These are phyloP conservation scores for Etheostoma perlongum DNA, from an alignment of 2,797 vertebrate genomes.

Conservation along the genomic window DNA sequence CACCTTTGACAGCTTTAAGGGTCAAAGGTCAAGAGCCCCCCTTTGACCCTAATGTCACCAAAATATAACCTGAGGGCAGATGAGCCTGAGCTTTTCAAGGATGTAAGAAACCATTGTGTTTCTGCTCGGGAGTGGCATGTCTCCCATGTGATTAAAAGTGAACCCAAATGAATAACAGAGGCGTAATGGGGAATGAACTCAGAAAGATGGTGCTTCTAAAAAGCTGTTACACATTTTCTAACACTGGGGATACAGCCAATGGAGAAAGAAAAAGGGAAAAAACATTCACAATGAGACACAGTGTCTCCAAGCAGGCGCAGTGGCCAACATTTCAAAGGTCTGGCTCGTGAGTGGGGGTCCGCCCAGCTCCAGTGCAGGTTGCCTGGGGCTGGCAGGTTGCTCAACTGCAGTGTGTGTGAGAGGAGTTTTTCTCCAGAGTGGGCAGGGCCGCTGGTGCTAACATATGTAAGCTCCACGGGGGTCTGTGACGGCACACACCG, in stretches of 20 bases:
- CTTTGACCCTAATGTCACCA: constrained; percentile 66
- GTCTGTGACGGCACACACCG: constrained; percentile 59
- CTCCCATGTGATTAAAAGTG: constrained; percentile 22
- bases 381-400: constrained; percentile 72
- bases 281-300: constrained; percentile 74
- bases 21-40: constrained; percentile 76
- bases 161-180: constrained; percentile 62
- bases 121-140: constrained; percentile 22
- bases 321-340: constrained; percentile 75
- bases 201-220: constrained; percentile 64
- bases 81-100: constrained; percentile 49
- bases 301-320: constrained; percentile 71
- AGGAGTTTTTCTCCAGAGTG: constrained; percentile 65
- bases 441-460: constrained; percentile 65
- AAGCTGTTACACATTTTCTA: constrained; percentile 74
- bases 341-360: constrained; percentile 69
- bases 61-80: constrained; percentile 68
- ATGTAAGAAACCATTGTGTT: constrained; percentile 54
- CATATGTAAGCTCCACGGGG: constrained; percentile 77
- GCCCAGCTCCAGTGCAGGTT: constrained; percentile 75
- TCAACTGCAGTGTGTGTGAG: constrained; percentile 68
- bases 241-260: constrained; percentile 63
- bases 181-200: constrained; percentile 47
- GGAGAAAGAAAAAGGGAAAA: constrained; percentile 31
- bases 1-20: constrained; percentile 67